Conservation (phyloP, 2,113 vertebrate species). For the Emberiza fucata region DNA sequence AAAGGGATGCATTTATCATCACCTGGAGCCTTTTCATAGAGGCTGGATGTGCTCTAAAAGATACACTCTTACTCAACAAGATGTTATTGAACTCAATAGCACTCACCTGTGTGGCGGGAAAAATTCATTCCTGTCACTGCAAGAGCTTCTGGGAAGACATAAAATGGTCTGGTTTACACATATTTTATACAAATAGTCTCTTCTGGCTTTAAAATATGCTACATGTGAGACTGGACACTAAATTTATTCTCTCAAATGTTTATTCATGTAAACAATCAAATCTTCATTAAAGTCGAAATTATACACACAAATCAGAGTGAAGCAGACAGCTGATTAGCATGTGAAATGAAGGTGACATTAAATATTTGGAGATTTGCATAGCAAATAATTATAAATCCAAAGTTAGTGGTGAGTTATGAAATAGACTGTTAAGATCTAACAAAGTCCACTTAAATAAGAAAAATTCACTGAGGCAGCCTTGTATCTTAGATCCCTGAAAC, state of each 20-base stretch:
- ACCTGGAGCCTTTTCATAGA: constrained; percentile 52
- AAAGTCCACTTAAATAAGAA: neutral
- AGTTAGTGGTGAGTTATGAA: constrained; percentile 8
- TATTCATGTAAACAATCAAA: constrained; percentile 17
- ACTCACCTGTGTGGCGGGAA: constrained; percentile 24
- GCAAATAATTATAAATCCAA: constrained; percentile 29
- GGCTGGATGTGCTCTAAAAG: constrained; percentile 41
- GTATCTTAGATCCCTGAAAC: neutral
- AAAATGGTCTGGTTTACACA: neutral
- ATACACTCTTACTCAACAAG: constrained; percentile 37
- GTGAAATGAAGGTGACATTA: constrained; percentile 17
- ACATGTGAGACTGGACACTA: neutral
- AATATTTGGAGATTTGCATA: constrained; percentile 29
- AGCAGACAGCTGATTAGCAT: constrained; percentile 1
- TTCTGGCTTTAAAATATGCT: neutral
- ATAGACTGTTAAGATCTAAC: neutral
- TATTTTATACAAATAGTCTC: constrained; percentile 17
- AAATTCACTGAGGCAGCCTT: neutral
- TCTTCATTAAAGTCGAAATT: constrained; percentile 17
- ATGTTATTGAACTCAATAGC: constrained; percentile 36
- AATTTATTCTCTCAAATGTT: constrained; percentile 20
- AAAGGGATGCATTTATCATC: constrained; percentile 60
- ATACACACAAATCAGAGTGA: constrained; percentile 4
- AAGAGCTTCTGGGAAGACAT: neutral
- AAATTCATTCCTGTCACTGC: constrained; percentile 7